A percentile compares a stretch with the other conserved stretches of the same genome.
These are phyloP conservation scores for Bubo blakistoni DNA, from an alignment of 2,113 vertebrate genomes.

Conservation along the genomic window DNA sequence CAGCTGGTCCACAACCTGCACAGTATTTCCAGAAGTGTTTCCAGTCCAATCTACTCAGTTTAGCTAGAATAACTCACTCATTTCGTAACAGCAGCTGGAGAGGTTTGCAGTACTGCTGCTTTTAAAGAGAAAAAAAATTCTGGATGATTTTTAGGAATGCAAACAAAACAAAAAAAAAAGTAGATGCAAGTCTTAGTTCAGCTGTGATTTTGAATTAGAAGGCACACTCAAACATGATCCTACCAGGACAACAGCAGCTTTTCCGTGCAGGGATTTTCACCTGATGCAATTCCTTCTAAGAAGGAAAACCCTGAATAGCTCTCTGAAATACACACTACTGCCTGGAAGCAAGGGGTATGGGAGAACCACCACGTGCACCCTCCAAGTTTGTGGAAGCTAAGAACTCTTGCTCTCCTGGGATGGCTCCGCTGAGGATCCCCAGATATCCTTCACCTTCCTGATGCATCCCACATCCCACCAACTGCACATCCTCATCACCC, in stretches of 20 bases:
- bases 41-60: slow-evolving; percentile 30
- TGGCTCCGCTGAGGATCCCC: not conserved
- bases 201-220: not conserved
- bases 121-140: slow-evolving; percentile 22
- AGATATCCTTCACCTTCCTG: not conserved
- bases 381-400: not conserved
- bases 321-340: not conserved
- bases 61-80: slow-evolving; percentile 31
- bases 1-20: slow-evolving; percentile 52
- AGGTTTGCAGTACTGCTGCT: slow-evolving; percentile 26
- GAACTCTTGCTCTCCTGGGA: not conserved
- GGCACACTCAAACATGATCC: not conserved
- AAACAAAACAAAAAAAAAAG: not conserved
- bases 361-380: not conserved
- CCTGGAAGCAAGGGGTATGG: rapidly evolving
- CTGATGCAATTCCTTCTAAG: not conserved
- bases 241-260: not conserved
- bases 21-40: slow-evolving; percentile 49
- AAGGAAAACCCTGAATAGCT: not conserved
- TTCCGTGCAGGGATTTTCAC: not conserved
- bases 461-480: not conserved
- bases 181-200: not conserved
- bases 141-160: slow-evolving; percentile 48
- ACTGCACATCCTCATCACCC: not conserved
- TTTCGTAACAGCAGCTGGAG: slow-evolving; percentile 31